Conservation (phyloP, 2,888 invertebrate genomes). For the Autographa pulchrina region DNA sequence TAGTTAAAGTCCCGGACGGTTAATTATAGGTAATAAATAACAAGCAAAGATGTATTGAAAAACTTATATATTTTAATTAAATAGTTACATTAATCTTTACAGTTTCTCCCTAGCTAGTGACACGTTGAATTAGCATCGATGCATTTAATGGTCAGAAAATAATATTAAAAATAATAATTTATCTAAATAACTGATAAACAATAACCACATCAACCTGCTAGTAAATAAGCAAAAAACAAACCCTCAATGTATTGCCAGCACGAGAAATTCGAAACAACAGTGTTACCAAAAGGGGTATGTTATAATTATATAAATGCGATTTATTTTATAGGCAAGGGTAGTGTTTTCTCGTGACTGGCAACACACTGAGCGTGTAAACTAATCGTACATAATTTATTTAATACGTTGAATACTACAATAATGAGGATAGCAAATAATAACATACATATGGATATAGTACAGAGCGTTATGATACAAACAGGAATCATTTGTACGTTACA, state of each 20-base stretch:
- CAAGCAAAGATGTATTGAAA: slow-evolving; percentile 75
- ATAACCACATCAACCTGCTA: slow-evolving; percentile 79
- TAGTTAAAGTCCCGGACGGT: no score
- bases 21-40: slow-evolving; percentile 40
- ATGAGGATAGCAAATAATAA: slow-evolving; percentile 67
- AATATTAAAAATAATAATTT: slow-evolving; percentile 87
- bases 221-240: slow-evolving; percentile 70
- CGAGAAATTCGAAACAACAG: slow-evolving; percentile 50
- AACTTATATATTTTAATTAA: slow-evolving; percentile 89
- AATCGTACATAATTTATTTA: slow-evolving; percentile 71
- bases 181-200: slow-evolving; percentile 85
- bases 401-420: slow-evolving; percentile 73
- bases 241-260: slow-evolving; percentile 70
- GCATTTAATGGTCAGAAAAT: slow-evolving; percentile 87
- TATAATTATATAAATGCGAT: slow-evolving; percentile 62
- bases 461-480: slow-evolving; percentile 66
- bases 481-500: slow-evolving; percentile 76
- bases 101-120: slow-evolving; percentile 88
- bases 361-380: slow-evolving; percentile 58
- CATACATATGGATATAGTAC: slow-evolving; percentile 56
- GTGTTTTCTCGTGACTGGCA: slow-evolving; percentile 59
- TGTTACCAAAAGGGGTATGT: slow-evolving; percentile 26
- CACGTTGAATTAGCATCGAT: slow-evolving; percentile 84
- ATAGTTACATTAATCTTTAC: slow-evolving; percentile 89
- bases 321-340: slow-evolving; percentile 50